phyloP scores from a whole-genome alignment of 1,140 invertebrate species.

The Venustaconcha ellipsiformis region DNA sequence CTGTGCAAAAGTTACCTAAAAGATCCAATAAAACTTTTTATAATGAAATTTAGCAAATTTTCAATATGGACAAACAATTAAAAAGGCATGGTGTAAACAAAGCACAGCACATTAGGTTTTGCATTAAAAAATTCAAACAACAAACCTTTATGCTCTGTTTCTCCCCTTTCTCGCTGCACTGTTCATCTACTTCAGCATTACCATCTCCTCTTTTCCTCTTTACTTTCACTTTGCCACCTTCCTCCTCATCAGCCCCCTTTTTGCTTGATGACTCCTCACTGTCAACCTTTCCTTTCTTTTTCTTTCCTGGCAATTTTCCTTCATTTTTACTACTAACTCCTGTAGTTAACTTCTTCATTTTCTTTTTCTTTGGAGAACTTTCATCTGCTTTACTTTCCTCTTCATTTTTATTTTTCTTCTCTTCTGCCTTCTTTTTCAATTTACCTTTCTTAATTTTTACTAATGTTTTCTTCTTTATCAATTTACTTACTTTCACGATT shows the following conservation, averaged over 20 bases:
- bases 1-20: too few relatives aligned
- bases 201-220: slow-evolving; percentile 16
- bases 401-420: background rate
- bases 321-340: too few relatives aligned
- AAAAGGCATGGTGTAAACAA: too few relatives aligned
- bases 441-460: background rate
- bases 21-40: too few relatives aligned
- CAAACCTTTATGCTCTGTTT: too few relatives aligned
- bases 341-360: too few relatives aligned
- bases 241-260: background rate
- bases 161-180: background rate
- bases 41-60: too few relatives aligned
- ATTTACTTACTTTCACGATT: background rate
- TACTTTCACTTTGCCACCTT: background rate
- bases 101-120: too few relatives aligned
- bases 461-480: background rate
- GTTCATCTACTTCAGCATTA: background rate
- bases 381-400: background rate
- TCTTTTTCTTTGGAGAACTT: background rate
- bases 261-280: background rate
- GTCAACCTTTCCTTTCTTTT: too few relatives aligned
- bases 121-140: too few relatives aligned
- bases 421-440: background rate
- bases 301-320: too few relatives aligned
- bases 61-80: too few relatives aligned